Conservation (phyloP, 1,140 invertebrate genomes). For the Dryas iulia region DNA sequence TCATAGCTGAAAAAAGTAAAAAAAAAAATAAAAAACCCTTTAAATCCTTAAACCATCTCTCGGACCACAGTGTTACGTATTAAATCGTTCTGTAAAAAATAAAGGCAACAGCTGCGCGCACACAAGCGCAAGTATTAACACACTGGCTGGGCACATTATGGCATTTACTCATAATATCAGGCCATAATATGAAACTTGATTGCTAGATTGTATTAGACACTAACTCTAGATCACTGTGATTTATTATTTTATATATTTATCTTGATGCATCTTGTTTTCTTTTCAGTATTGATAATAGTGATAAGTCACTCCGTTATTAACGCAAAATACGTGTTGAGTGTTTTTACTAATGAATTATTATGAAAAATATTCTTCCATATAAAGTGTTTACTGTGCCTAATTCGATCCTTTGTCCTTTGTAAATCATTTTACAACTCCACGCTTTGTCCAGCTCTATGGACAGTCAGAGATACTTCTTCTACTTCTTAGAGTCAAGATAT, state of each 20-base stretch:
- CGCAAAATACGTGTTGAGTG: no score
- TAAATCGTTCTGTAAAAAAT: slow-evolving; percentile 33
- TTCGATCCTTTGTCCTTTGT: no score
- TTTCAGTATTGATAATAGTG: neutral
- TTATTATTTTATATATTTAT: slow-evolving; percentile 11
- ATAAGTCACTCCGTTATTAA: neutral
- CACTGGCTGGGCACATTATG: slow-evolving; percentile 5
- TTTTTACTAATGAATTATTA: no score
- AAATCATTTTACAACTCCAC: no score
- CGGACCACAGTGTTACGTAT: slow-evolving; percentile 39
- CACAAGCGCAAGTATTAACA: slow-evolving; percentile 16
- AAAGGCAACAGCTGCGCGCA: slow-evolving; percentile 21
- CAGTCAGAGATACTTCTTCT: no score
- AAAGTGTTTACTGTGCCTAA: no score
- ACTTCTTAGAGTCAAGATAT: no score
- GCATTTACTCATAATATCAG: slow-evolving; percentile 12
- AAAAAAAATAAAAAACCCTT: neutral
- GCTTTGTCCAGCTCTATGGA: no score
- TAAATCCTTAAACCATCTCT: slow-evolving; percentile 16
- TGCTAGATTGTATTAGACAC: neutral
- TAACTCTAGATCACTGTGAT: slow-evolving; percentile 1
- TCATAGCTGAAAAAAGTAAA: neutral
- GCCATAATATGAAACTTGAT: slow-evolving; percentile 12
- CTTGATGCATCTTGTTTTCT: neutral
- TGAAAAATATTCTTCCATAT: no score